A percentile compares a stretch with the other conserved stretches of the same genome.
Conservation (phyloP, 2,113 vertebrate genomes). For the Taxidea taxus region DNA sequence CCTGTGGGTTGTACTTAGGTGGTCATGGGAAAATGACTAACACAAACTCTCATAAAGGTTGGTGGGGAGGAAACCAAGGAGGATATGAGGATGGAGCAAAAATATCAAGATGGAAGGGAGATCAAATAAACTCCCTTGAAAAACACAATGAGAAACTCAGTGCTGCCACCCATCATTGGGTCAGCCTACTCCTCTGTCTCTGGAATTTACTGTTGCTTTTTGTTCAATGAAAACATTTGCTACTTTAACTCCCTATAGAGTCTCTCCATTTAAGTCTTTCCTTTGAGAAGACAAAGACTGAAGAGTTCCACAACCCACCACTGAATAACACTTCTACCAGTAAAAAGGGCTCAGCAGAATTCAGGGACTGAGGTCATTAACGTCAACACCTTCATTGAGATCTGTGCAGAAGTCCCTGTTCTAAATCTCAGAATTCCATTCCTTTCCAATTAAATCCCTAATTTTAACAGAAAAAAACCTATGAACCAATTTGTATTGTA, state of each 20-base stretch:
- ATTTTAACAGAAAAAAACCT: background rate
- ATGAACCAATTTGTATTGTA: background rate
- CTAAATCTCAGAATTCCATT: background rate
- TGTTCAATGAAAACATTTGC: background rate
- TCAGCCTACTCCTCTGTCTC: background rate
- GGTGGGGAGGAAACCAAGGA: background rate
- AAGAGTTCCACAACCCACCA: background rate
- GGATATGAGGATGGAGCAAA: background rate
- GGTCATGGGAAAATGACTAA: background rate
- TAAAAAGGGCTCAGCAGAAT: background rate
- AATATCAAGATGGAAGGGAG: background rate
- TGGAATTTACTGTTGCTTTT: background rate
- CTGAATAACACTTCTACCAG: background rate
- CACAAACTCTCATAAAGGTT: background rate
- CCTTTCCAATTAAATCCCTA: background rate
- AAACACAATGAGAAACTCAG: background rate
- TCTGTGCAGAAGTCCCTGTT: background rate
- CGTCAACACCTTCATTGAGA: background rate
- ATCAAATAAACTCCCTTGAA: background rate
- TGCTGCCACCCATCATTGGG: background rate
- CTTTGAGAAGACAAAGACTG: background rate
- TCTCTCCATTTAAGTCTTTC: background rate
- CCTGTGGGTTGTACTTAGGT: background rate
- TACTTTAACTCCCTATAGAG: background rate
- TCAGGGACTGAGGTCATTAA: background rate